Conservation (phyloP, 2,888 invertebrate species). For the Tachina lurida region DNA sequence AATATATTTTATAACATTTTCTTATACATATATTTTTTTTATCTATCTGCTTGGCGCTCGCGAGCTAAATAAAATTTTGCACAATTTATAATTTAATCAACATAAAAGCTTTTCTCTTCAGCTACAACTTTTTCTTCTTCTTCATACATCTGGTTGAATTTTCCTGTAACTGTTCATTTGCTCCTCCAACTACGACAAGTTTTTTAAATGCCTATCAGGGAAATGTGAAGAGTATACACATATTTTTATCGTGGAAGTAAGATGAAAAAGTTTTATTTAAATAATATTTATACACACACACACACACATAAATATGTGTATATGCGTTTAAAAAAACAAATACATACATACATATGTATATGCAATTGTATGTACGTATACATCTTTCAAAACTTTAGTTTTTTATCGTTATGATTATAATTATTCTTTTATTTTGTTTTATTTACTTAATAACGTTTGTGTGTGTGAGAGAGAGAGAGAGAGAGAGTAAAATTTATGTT, state of each 20-base stretch:
- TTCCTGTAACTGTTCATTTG: slow-evolving; percentile 2
- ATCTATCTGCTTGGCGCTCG: slow-evolving; percentile 47
- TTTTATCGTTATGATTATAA: slow-evolving; percentile 32
- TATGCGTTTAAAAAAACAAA: too few relatives aligned
- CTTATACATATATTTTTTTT: background rate
- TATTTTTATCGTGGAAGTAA: background rate
- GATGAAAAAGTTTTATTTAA: background rate
- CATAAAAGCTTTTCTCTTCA: slow-evolving; percentile 60
- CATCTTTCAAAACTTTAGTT: background rate
- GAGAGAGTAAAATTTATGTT: too few relatives aligned
- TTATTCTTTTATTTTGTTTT: slow-evolving; percentile 28
- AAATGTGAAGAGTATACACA: background rate
- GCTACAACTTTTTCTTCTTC: slow-evolving; percentile 3
- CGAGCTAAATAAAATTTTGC: slow-evolving; percentile 35
- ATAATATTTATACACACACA: background rate
- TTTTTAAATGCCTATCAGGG: slow-evolving; percentile 27
- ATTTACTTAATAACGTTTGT: too few relatives aligned
- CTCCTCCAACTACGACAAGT: background rate
- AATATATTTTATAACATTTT: slow-evolving; percentile 23
- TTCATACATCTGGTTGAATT: slow-evolving; percentile 1
- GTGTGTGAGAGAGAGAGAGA: too few relatives aligned
- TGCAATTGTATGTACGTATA: too few relatives aligned
- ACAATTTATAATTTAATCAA: slow-evolving; percentile 70
- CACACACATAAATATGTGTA: too few relatives aligned
- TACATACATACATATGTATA: background rate